Conservation (phyloP, 2,888 invertebrate genomes). For the Eupithecia tripunctaria region DNA sequence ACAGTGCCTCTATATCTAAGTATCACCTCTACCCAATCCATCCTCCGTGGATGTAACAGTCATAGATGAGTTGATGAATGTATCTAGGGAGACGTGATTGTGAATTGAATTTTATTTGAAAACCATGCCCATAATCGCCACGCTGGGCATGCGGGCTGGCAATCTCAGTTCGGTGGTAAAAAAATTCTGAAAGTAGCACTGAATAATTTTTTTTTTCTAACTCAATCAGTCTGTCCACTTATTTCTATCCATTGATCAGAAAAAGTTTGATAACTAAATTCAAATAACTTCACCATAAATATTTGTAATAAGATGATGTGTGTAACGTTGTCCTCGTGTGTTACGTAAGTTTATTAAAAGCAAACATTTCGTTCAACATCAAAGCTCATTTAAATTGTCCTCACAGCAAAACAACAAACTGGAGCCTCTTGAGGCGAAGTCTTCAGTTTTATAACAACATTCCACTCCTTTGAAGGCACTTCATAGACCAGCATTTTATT, state of each 20-base stretch:
- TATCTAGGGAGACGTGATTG: neutral
- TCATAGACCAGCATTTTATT: conserved; percentile 42
- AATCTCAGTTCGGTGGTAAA: no score
- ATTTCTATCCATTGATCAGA: neutral
- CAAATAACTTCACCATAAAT: neutral
- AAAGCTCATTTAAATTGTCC: conserved; percentile 73
- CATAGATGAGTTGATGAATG: neutral
- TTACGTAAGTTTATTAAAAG: conserved; percentile 49
- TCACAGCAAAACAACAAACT: conserved; percentile 63
- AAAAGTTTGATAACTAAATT: neutral
- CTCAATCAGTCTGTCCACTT: neutral
- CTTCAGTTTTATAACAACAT: conserved; percentile 58
- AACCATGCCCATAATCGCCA: no score
- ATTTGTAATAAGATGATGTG: neutral
- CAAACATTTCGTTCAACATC: conserved; percentile 67
- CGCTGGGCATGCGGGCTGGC: no score
- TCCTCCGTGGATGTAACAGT: neutral
- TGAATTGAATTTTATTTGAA: neutral
- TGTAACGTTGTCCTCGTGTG: conserved; percentile 42
- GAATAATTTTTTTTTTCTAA: neutral
- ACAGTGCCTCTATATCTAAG: neutral
- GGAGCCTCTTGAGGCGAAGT: conserved; percentile 52
- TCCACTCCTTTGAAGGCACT: conserved; percentile 50
- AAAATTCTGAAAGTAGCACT: no score
- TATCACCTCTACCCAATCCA: neutral